phyloP scores from a whole-genome alignment of 2,888 invertebrate species.

The Xestia xanthographa region DNA sequence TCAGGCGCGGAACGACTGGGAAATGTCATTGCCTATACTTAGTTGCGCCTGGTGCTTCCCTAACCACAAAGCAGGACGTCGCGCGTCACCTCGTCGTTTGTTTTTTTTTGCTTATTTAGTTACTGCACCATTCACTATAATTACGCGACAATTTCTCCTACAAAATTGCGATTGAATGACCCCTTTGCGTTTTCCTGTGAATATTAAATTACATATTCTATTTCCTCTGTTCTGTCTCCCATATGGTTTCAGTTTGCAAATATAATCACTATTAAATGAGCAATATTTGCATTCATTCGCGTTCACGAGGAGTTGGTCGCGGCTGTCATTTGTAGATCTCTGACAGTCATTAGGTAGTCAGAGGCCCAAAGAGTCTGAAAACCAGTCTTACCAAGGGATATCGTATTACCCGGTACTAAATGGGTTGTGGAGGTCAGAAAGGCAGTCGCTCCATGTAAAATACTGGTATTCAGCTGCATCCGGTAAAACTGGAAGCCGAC shows the following conservation, averaged over 20 bases:
- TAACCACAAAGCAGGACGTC: constrained; percentile 20
- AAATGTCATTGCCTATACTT: constrained; percentile 31
- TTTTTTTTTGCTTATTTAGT: constrained; percentile 8
- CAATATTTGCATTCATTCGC: neutral
- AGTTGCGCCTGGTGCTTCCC: constrained; percentile 41
- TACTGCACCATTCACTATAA: neutral
- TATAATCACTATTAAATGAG: neutral
- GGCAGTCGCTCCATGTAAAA: too few species aligned
- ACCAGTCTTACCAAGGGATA: too few species aligned
- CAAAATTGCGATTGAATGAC: constrained; percentile 27
- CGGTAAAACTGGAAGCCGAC: too few species aligned
- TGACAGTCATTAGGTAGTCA: too few species aligned
- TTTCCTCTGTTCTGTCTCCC: constrained; percentile 11
- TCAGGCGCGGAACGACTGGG: neutral
- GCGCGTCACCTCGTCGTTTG: neutral
- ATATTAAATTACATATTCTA: constrained; percentile 30
- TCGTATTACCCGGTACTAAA: too few species aligned
- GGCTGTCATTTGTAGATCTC: too few species aligned
- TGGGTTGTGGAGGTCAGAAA: too few species aligned
- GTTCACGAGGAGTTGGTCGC: too few species aligned
- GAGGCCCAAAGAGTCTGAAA: too few species aligned
- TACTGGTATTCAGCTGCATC: too few species aligned
- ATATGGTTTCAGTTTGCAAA: constrained; percentile 1
- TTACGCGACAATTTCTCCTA: constrained; percentile 17
- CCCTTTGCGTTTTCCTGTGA: constrained; percentile 7